Conservation (phyloP, 2,888 invertebrate species). For the Pandemis heparana region DNA sequence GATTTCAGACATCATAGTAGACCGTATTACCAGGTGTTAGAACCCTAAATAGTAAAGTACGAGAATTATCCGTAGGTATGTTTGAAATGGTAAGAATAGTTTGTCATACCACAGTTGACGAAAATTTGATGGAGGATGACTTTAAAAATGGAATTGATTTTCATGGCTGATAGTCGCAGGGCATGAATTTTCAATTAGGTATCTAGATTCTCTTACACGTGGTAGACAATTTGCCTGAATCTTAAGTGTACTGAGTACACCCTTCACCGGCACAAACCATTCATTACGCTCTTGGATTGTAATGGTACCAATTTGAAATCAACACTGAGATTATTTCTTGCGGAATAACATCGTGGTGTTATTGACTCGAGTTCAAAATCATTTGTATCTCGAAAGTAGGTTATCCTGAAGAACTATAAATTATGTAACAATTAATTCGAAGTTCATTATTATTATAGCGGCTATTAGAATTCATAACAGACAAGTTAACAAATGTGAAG, state of each 20-base stretch:
- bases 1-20: not conserved
- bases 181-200: conserved; percentile 6
- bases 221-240: conserved; percentile 33
- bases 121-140: conserved; percentile 3
- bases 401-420: conserved; percentile 27
- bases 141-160: conserved; percentile 6
- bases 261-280: conserved; percentile 49
- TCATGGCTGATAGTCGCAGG: not conserved
- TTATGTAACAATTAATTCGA: conserved; percentile 30
- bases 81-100: not conserved
- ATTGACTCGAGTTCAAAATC: conserved; percentile 41
- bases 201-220: not conserved
- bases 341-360: conserved; percentile 41
- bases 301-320: conserved; percentile 48
- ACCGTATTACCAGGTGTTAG: conserved; percentile 12
- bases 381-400: conserved; percentile 38
- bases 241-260: conserved; percentile 42
- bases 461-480: not conserved
- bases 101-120: conserved; percentile 16
- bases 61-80: not conserved
- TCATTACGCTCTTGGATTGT: conserved; percentile 47
- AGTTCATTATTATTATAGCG: not conserved
- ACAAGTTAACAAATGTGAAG: not conserved
- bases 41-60: not conserved
- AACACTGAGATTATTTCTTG: conserved; percentile 47